Base-by-base conservation (phyloP, 2,888 invertebrate genomes). In the Drosophila merina region DNA sequence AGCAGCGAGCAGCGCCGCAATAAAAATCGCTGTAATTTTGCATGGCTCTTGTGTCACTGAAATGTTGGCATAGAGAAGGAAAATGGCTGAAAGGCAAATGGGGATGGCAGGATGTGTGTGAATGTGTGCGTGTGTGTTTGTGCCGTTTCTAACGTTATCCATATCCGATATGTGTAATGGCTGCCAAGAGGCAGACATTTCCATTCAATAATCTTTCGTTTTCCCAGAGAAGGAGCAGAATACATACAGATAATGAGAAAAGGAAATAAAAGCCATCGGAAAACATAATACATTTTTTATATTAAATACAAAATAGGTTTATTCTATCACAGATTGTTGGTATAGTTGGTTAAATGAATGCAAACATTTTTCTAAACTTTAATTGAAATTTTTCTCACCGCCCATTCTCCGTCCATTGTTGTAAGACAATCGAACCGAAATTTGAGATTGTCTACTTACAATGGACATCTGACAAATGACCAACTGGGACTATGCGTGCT, bases 1-100 rank as follows among this genome's bases (percentile, higher is more conserved):
- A 79, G 83, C 83, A 77, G 75, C 76, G 79, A 79, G 83, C 83
- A 77, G 75, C 75, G 70, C 77, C 81, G 72, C 81, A 86, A 84
- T 81, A 81, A 81, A 81, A 84, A 86, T 80, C 63, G 67, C 75
- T 80, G 74, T 80, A 75, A 86, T 81, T 86, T 84, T 76, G 72
- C 76, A 81, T 80, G 70, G 68, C 49, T 52, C 66, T 52, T 36
- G 59, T 47, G 52, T 52, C 63, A 64, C 31, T 60, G 60, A 64
- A 63, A 51, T 40, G 52, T 47, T 14, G 59, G 38, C 40, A 40
- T 59, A 31, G 38, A 20, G 44, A 10, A 44, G 44, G 25, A 40
- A 64, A 68, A 45, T 54, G 45, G 42, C 28, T 20, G 8, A 36
- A 28, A n/a, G 14, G 26, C 7, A 26, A 31, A 40, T 42, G 20